Conservation (phyloP, 2,797 vertebrate species). For the Phrynocephalus vlangalii region DNA sequence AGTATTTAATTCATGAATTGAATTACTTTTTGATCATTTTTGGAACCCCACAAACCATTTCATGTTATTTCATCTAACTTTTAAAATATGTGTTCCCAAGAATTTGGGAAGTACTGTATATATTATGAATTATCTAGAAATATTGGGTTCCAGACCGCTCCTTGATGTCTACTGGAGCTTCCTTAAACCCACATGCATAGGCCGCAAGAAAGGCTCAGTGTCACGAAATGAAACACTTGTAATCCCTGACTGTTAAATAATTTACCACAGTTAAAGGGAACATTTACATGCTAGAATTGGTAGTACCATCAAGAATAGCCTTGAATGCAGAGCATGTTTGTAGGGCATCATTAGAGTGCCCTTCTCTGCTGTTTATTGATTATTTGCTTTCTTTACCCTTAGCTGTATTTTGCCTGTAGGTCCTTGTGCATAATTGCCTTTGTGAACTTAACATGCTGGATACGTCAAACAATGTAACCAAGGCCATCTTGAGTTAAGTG, state of each 20-base stretch:
- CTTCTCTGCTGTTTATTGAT: background rate
- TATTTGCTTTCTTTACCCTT: background rate
- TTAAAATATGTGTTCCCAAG: background rate
- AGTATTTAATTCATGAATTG: background rate
- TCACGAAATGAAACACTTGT: background rate
- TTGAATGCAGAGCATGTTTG: background rate
- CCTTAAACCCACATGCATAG: too few relatives aligned
- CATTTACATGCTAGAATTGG: background rate
- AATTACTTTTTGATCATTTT: background rate
- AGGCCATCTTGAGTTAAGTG: background rate
- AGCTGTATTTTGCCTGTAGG: background rate
- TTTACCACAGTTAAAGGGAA: background rate
- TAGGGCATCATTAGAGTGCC: background rate
- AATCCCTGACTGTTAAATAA: background rate
- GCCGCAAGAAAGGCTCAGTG: too few relatives aligned
- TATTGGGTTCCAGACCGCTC: too few relatives aligned
- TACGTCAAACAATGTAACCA: background rate
- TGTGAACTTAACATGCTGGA: background rate
- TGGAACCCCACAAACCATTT: background rate
- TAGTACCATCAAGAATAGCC: too few relatives aligned
- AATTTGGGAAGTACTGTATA: background rate
- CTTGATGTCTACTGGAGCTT: too few relatives aligned
- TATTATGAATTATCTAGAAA: too few relatives aligned
- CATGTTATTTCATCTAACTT: background rate
- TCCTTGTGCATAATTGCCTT: background rate